Evolutionary conservation across 2,113 vertebrate species (phyloP).

Genomic region (Hipposideros armiger): DNA sequence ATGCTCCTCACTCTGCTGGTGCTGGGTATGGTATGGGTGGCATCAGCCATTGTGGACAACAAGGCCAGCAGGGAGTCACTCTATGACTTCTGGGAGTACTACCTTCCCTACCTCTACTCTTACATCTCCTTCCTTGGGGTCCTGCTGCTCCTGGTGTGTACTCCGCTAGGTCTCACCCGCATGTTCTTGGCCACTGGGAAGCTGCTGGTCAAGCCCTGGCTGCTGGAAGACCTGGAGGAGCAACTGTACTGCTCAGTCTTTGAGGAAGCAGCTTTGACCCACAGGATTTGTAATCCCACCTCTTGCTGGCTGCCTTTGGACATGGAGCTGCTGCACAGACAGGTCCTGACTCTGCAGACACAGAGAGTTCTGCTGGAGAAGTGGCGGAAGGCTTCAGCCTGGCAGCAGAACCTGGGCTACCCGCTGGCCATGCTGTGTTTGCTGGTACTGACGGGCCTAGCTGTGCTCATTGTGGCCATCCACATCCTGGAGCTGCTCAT

Average conservation of each 20-base stretch:
- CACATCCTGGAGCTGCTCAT: slow-evolving; percentile 96
- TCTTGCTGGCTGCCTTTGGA: slow-evolving; percentile 94
- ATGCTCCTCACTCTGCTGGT: slow-evolving; percentile 94
- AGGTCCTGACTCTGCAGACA: slow-evolving; percentile 89
- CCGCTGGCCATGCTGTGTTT: slow-evolving; percentile 96
- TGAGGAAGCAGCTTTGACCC: slow-evolving; percentile 94
- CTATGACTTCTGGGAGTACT: slow-evolving; percentile 97
- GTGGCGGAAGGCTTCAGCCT: slow-evolving; percentile 93
- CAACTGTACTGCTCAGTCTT: slow-evolving; percentile 93
- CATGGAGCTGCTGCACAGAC: slow-evolving; percentile 90
- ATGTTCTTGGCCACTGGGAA: slow-evolving; percentile 98
- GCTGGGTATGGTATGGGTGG: slow-evolving; percentile 98
- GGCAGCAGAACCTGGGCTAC: slow-evolving; percentile 98
- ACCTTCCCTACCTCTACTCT: slow-evolving; percentile 97
- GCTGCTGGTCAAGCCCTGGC: slow-evolving; percentile 97
- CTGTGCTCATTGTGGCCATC: slow-evolving; percentile 95
- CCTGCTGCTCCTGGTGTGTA: slow-evolving; percentile 96
- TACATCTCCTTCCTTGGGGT: slow-evolving; percentile 96
- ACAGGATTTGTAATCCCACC: slow-evolving; percentile 86
- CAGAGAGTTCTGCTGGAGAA: slow-evolving; percentile 93
- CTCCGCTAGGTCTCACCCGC: slow-evolving; percentile 95
- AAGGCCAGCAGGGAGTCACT: slow-evolving; percentile 94
- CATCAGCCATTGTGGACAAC: slow-evolving; percentile 92
- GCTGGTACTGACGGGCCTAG: slow-evolving; percentile 94
- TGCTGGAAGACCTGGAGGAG: slow-evolving; percentile 96